A percentile compares a stretch with the other conserved stretches of the same genome.
Conservation (phyloP, 2,888 invertebrate species). For the Latheticus oryzae region DNA sequence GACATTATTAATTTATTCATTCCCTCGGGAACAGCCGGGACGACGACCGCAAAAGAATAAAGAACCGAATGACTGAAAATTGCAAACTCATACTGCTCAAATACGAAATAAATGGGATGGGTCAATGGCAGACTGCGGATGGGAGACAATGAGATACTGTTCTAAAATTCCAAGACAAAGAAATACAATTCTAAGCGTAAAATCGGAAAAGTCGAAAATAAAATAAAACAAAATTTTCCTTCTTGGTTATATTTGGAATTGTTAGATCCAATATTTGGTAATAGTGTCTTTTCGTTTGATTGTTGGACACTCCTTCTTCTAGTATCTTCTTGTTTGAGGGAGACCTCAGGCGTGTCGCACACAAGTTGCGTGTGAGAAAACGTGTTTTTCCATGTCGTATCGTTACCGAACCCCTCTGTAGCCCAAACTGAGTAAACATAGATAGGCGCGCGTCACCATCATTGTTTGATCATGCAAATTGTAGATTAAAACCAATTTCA, state of each 20-base stretch:
- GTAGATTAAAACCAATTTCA: conserved; percentile 65
- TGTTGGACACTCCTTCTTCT: conserved; percentile 48
- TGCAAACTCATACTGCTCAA: conserved; percentile 52
- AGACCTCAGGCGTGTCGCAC: conserved; percentile 40
- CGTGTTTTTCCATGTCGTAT: conserved; percentile 60
- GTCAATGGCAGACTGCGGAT: conserved; percentile 13
- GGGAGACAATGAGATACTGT: conserved; percentile 4
- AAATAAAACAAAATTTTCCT: too few species aligned
- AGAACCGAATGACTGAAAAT: conserved; percentile 49
- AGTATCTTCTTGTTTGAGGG: conserved; percentile 39
- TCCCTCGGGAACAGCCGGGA: conserved; percentile 51
- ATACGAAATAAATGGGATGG: conserved; percentile 52
- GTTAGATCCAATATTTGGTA: too few species aligned
- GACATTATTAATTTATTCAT: conserved; percentile 62
- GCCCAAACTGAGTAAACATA: conserved; percentile 65
- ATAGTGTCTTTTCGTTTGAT: too few species aligned
- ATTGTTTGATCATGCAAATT: conserved; percentile 66
- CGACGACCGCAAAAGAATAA: conserved; percentile 58
- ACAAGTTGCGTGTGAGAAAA: conserved; percentile 40
- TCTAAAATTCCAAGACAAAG: conserved; percentile 1
- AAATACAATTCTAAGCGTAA: too few species aligned
- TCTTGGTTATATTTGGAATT: too few species aligned
- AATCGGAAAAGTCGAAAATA: too few species aligned
- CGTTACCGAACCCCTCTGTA: conserved; percentile 52
- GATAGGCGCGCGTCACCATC: conserved; percentile 63